Evolutionary conservation across 1,140 invertebrate species (phyloP), one percentile per base, ranked within the genome.

Genomic region (Drosophila saltans): DNA sequence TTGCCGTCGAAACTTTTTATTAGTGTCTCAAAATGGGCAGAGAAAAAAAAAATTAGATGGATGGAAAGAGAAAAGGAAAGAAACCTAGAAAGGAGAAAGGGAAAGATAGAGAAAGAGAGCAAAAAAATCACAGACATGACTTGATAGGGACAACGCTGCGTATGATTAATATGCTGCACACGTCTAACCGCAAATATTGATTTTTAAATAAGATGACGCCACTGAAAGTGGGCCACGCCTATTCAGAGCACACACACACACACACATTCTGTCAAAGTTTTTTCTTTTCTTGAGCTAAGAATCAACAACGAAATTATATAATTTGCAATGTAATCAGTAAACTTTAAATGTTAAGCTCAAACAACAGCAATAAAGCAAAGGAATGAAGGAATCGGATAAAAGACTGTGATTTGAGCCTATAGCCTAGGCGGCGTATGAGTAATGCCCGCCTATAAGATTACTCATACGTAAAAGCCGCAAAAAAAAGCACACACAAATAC

Each of bases 201-300:
- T 89, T 89, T 89, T 89, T 89, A 90, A 89, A 89, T 89, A 84
- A 88, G 84, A 83, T 82, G 82, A 86, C 83, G 82, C 69, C 75
- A 82, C 61, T 26, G 62, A 72, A 83, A 74, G 64, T 84, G 74
- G 70, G 78, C 64, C 65, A 79, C 21, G 1, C 28, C 16, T 28
- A 26, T 11, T 8, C 11, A 43, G 24, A 7, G n/a, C 66, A n/a
- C 48, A 66, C 40, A 41, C 39, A 11, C 39, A 11, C 55, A 21
- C 60, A 41, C n/a, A 41, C 33, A 33, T 11, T 11, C 33, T 69
- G 65, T 52, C 62, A 72, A 80, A 75, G 60, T 80, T 75, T 77
- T 70, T 48, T 59, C 60, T 33, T 33, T 73, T 59, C 57, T 74
- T 61, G 64, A 66, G 69, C 69, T 69, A 69, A 84, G 84, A 89